phyloP scores from a whole-genome alignment of 2,113 vertebrate species.

The Xenopus borealis region DNA sequence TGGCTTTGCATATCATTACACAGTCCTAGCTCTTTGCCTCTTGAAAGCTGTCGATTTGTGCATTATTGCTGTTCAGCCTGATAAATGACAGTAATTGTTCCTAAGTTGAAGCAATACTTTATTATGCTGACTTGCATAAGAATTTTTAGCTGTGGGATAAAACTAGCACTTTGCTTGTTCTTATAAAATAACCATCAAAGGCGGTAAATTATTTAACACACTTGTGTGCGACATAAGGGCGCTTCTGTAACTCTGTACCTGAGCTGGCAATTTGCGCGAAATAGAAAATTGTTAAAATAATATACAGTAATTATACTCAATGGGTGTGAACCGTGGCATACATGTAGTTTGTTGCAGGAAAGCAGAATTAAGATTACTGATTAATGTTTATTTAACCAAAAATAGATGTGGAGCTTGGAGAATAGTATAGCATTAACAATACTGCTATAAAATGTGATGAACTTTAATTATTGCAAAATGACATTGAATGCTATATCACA shows the following conservation, averaged over 20 bases:
- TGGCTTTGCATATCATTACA: conserved; percentile 81
- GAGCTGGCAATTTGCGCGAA: background rate
- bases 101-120: conserved; percentile 79
- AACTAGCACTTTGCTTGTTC: conserved; percentile 64
- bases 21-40: conserved; percentile 67
- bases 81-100: conserved; percentile 86
- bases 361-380: no score
- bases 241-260: background rate
- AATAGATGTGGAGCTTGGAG: background rate
- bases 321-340: background rate
- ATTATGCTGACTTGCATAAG: conserved; percentile 78
- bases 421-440: background rate
- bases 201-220: conserved; percentile 2
- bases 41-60: conserved; percentile 81
- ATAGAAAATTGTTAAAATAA: background rate
- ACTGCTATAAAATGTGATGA: background rate
- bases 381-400: background rate
- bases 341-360: background rate
- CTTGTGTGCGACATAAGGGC: background rate
- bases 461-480: background rate
- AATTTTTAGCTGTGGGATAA: conserved; percentile 70
- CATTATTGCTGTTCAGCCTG: conserved; percentile 81
- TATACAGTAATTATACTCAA: background rate
- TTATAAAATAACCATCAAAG: conserved; percentile 61
- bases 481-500: background rate